Evolutionary conservation across 2,113 vertebrate genomes (phyloP).

Genomic region (Columba janthina): DNA sequence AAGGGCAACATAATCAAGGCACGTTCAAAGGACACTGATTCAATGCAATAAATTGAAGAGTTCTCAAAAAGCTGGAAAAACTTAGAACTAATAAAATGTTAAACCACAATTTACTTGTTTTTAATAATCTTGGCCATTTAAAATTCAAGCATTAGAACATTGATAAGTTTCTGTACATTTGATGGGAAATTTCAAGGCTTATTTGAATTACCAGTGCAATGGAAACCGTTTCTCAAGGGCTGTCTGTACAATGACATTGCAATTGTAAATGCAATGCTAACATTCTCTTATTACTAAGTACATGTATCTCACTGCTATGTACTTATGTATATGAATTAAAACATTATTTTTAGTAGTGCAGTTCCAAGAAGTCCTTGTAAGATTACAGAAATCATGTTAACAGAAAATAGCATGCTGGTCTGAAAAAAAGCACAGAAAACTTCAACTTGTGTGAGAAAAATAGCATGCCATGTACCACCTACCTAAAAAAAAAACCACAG

Average conservation of each 20-base stretch:
- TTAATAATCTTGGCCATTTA: conserved; percentile 1
- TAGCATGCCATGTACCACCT: not conserved
- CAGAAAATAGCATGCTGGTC: not conserved
- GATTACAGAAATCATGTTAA: not conserved
- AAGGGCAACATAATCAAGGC: conserved; percentile 45
- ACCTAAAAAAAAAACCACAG: not conserved
- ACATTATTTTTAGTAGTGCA: not conserved
- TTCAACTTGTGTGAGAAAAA: not conserved
- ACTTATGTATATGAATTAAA: not conserved
- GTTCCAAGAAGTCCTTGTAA: not conserved
- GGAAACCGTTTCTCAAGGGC: not conserved
- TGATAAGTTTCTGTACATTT: not conserved
- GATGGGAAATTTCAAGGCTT: not conserved
- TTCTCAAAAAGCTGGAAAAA: conserved; percentile 32
- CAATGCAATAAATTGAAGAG: conserved; percentile 52
- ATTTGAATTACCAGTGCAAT: not conserved
- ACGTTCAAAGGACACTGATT: conserved; percentile 57
- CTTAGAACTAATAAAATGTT: conserved; percentile 19
- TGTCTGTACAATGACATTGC: not conserved
- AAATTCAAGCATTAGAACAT: not conserved
- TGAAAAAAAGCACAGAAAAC: not conserved
- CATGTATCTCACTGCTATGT: not conserved
- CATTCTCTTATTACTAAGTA: not conserved
- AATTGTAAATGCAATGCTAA: not conserved
- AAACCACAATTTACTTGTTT: not conserved